Base-by-base conservation (phyloP, 2,888 invertebrate species). In the Leistus spinibarbis region DNA sequence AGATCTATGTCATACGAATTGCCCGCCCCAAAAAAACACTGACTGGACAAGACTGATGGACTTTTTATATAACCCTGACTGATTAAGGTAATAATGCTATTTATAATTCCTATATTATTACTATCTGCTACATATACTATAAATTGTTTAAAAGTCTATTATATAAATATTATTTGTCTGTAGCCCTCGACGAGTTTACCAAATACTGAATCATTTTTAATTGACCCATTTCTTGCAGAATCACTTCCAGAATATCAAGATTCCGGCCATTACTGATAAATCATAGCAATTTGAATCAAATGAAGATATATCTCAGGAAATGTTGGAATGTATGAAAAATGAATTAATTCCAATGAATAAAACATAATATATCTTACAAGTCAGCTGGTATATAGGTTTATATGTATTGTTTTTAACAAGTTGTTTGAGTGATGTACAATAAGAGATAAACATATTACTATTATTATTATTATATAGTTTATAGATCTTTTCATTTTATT, bases 1-100 rank as follows among this genome's bases (percentile, higher is more conserved):
- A 82, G 80, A 77, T 83, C 84, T 9, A 74, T 84, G 23, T 77
- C 82, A n/a, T 84, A 81, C 69, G 79, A 84, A 79, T 78, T 84
- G 53, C 62, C 75, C 2, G 22, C 62, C 64, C 22, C 17, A 66
- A 66, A 27, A 40, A 73, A 60, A 73, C n/a, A n/a, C n/a, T n/a
- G n/a, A n/a, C n/a, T n/a, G 53, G 56, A 73, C 67, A 73, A 67
- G 53, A 66, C 66, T 73, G 73, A 17, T 5, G 20, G 60, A 72
- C n/a, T n/a, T n/a, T n/a, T n/a, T 23, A 24, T 54, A 40, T 72
- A 72, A 64, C 70, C 20, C 64, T 72, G 72, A 72, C 72, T 65
- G 63, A 66, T 57, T 65, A 71, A 71, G 71, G 71, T 71, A 54
- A 54, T 54, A n/a, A n/a, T n/a, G 16, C 54, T 53, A 53, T 53